Evolutionary conservation across 2,113 vertebrate genomes (phyloP).

Genomic region (Amblyopsis rosae): DNA sequence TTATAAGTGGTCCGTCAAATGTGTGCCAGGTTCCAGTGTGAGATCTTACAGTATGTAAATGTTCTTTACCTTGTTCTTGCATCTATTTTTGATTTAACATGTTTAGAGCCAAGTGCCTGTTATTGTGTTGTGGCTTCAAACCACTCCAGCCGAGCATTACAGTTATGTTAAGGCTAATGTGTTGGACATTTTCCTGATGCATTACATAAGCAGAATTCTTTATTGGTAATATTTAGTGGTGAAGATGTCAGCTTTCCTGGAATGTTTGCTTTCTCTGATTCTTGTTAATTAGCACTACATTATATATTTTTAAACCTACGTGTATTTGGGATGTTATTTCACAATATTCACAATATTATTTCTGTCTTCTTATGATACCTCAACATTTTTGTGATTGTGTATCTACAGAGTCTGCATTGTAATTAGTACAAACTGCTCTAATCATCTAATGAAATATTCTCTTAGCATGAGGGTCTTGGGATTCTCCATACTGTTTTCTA

Average conservation of each 20-base stretch:
- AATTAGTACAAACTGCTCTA: conserved; percentile 22
- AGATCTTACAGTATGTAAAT: too few species aligned
- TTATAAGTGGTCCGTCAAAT: too few species aligned
- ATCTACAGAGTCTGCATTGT: neutral
- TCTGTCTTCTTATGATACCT: neutral
- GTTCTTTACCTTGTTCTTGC: too few species aligned
- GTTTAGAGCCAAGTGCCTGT: too few species aligned
- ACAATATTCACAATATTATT: neutral
- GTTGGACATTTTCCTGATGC: neutral
- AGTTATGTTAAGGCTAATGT: neutral
- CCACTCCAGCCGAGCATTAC: too few species aligned
- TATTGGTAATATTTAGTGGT: neutral
- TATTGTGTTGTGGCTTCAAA: too few species aligned
- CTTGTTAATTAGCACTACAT: neutral
- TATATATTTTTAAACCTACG: neutral
- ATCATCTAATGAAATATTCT: conserved; percentile 16
- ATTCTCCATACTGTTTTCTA: neutral
- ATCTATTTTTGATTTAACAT: too few species aligned
- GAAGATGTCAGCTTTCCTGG: neutral
- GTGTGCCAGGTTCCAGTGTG: too few species aligned
- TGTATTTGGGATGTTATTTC: neutral
- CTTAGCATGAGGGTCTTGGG: neutral
- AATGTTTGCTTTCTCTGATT: neutral
- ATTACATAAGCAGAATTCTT: neutral
- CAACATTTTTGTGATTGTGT: neutral